These are phyloP conservation scores for Linyphia triangularis DNA, from an alignment of 2,888 invertebrate genomes.

Conservation along the genomic window DNA sequence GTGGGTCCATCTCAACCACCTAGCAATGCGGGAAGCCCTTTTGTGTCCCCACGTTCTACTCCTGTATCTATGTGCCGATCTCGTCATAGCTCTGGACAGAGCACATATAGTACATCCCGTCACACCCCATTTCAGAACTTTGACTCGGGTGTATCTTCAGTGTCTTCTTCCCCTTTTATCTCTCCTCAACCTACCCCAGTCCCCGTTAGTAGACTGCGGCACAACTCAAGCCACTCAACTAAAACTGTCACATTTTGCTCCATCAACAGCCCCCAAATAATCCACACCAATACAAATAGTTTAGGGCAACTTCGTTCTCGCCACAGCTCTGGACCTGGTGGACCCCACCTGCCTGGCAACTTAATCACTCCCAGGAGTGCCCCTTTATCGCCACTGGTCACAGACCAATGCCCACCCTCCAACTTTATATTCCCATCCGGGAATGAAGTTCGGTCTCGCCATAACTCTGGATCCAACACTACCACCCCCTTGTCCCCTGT, in stretches of 20 bases:
- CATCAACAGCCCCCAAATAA: slow-evolving; percentile 61
- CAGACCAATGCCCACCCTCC: slow-evolving; percentile 44
- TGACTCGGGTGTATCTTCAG: slow-evolving; percentile 78
- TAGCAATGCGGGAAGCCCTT: slow-evolving; percentile 88
- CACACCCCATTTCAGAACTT: slow-evolving; percentile 76
- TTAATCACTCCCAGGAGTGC: slow-evolving; percentile 73
- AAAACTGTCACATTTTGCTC: slow-evolving; percentile 74
- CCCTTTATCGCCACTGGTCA: slow-evolving; percentile 76
- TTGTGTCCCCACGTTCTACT: slow-evolving; percentile 87
- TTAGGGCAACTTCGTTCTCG: slow-evolving; percentile 76
- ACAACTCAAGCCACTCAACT: slow-evolving; percentile 71
- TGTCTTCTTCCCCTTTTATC: slow-evolving; percentile 78
- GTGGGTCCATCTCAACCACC: slow-evolving; percentile 82
- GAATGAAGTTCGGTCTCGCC: slow-evolving; percentile 75
- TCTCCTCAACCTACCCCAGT: slow-evolving; percentile 78
- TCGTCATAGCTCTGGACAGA: slow-evolving; percentile 78
- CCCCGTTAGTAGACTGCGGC: slow-evolving; percentile 75
- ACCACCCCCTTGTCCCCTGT: slow-evolving; percentile 78
- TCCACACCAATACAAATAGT: slow-evolving; percentile 23
- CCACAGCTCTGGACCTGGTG: slow-evolving; percentile 77
- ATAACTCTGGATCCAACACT: slow-evolving; percentile 77
- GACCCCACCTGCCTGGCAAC: slow-evolving; percentile 48
- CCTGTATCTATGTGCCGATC: slow-evolving; percentile 78
- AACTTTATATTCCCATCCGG: slow-evolving; percentile 73
- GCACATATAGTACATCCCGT: slow-evolving; percentile 75